Evolutionary conservation across 92 coral and sea anemone genomes (phyloP).

Genomic region (Pocillopora grandis): DNA sequence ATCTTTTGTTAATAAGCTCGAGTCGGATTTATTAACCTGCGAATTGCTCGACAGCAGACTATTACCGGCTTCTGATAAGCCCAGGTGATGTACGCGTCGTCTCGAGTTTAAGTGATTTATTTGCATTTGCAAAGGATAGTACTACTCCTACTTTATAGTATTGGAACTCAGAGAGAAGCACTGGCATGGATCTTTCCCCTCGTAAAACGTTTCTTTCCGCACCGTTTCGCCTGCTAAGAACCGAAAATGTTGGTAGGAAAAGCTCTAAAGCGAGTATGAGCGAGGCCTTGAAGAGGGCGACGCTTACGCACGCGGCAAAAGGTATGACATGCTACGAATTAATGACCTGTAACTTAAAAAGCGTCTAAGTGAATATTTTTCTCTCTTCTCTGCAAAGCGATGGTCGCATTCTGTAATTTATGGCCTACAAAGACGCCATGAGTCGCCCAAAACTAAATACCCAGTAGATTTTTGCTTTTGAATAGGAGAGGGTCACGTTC

Average conservation of each 20-base stretch:
- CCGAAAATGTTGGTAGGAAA: neutral
- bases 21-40: slow-evolving; percentile 35
- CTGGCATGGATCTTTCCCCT: slow-evolving; percentile 23
- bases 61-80: slow-evolving; percentile 30
- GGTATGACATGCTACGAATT: slow-evolving; percentile 23
- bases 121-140: slow-evolving; percentile 1
- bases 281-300: neutral
- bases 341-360: neutral
- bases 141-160: neutral
- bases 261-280: slow-evolving; percentile 9
- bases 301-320: slow-evolving; percentile 17
- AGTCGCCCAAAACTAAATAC: neutral
- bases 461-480: neutral
- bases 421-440: neutral
- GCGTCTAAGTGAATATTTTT: neutral
- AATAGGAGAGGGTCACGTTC: neutral
- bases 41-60: slow-evolving; percentile 27
- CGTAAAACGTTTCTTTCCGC: slow-evolving; percentile 7
- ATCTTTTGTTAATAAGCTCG: slow-evolving; percentile 10
- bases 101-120: neutral
- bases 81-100: slow-evolving; percentile 27
- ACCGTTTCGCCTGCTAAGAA: slow-evolving; percentile 29
- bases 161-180: slow-evolving; percentile 8
- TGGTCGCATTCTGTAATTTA: neutral
- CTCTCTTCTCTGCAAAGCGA: neutral